Percentiles rank a stretch among this genome's conserved stretches.
These are phyloP conservation scores for Digitonthophagus gazella DNA, from an alignment of 2,888 invertebrate species.

Conservation along the genomic window DNA sequence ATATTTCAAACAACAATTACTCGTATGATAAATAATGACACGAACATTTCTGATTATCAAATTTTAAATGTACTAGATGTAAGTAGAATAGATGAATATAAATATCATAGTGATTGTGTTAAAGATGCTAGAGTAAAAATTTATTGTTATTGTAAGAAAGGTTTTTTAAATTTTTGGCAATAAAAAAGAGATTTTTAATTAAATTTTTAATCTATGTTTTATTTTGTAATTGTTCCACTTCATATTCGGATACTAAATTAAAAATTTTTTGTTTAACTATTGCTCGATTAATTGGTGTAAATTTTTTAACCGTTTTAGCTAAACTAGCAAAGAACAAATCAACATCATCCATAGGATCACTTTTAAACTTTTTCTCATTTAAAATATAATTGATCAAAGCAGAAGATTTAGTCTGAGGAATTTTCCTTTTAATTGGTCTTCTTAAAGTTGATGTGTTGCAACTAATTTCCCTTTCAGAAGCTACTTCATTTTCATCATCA, in stretches of 20 bases:
- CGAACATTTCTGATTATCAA: neutral
- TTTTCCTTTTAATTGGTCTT: neutral
- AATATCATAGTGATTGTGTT: constrained; percentile 55
- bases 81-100: constrained; percentile 60
- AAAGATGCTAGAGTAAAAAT: constrained; percentile 56
- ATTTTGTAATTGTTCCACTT: too few species aligned
- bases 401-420: neutral
- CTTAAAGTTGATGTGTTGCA: neutral
- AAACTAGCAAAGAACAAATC: neutral
- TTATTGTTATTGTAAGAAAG: constrained; percentile 56
- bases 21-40: constrained; percentile 33
- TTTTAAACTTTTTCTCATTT: neutral
- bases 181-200: too few species aligned
- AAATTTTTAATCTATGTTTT: too few species aligned
- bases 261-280: neutral
- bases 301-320: neutral
- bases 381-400: neutral
- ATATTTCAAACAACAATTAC: constrained; percentile 70
- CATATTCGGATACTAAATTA: neutral
- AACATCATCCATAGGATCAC: neutral
- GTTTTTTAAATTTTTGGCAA: too few species aligned
- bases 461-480: too few species aligned
- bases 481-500: neutral
- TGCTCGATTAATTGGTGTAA: neutral
- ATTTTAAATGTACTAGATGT: constrained; percentile 60